Base-by-base conservation (phyloP, 2,888 invertebrate species). In the Apeira syringaria region DNA sequence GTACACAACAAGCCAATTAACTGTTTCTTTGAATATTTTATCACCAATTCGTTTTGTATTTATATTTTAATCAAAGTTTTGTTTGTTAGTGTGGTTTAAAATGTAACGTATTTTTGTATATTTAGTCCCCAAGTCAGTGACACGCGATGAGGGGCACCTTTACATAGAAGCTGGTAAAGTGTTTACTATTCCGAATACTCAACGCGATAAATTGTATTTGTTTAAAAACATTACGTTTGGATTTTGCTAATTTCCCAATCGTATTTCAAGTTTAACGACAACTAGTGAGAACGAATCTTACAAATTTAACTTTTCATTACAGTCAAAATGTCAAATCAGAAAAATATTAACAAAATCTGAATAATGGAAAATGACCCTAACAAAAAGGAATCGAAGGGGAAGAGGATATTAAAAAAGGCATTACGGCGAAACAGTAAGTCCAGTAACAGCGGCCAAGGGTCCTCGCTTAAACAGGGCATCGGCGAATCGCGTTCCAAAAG, bases 331-430 rank as follows among this genome's bases (percentile, higher is more conserved):
- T 73, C 70, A 59, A 64, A 59, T 53, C 55, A 36, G 44, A 51
- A 43, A 61, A 49, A 37, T 48, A 56, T 38, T 43, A 36, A 26
- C 51, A 69, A 69, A 77, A 68, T 54, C 56, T 64, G 60, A 74
- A 88, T 82, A 74, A 88, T 88, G 88, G 88, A 88, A 80, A 82
- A 87, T 87, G 87, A 88, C 73, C 83, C 86, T 59, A 84, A 74
- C 57, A 86, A 88, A 68, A 88, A 87, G 60, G 87, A 86, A 58
- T 86, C 85, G 22, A 87, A 84, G 65, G 87, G 86, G 55, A 89
- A 87, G 71, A 77, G 86, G 64, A 69, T 87, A 60, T 69, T 85
- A 30, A 88, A 87, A 63, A 88, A 84, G 68, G 83, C 80, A 44
- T 61, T 81, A 53, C 74, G 88, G 30, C 79, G 87, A 18, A 81